phyloP scores from a whole-genome alignment of 2,113 vertebrate genomes.

The Uria aalge region DNA sequence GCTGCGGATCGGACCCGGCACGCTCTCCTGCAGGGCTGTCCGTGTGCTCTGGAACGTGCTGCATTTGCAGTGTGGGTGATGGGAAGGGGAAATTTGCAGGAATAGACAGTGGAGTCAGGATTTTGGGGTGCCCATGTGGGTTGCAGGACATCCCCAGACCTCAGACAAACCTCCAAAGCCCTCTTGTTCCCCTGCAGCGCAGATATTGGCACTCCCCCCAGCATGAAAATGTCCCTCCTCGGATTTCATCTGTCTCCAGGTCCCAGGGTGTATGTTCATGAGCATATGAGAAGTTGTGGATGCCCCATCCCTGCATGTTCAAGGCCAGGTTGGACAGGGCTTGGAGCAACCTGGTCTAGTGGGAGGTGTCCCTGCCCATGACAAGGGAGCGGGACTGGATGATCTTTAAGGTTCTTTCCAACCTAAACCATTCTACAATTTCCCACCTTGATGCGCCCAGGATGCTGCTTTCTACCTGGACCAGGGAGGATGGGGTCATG shows the following conservation, averaged over 20 bases:
- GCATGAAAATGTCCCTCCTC: not conserved
- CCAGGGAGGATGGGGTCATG: not conserved
- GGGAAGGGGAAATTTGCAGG: not conserved
- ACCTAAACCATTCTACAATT: not conserved
- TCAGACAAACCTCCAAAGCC: not conserved
- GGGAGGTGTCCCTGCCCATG: not conserved
- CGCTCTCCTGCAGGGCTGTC: not conserved
- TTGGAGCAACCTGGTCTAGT: not conserved
- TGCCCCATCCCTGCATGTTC: not conserved
- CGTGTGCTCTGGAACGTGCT: rapidly evolving
- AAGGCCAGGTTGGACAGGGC: not conserved
- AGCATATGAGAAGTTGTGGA: not conserved
- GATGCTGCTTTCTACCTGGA: not conserved
- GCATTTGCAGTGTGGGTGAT: rapidly evolving
- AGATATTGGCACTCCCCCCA: not conserved
- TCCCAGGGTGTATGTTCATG: rapidly evolving
- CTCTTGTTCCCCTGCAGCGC: not conserved
- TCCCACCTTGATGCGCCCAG: not conserved
- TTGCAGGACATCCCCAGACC: not conserved
- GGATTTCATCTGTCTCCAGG: not conserved
- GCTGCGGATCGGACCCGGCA: not conserved
- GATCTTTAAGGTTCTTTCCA: not conserved
- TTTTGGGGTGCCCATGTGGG: not conserved
- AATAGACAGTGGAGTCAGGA: rapidly evolving
- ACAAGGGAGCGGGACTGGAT: not conserved